Percentiles rank a stretch among this genome's conserved stretches.
phyloP scores from a whole-genome alignment of 2,113 vertebrate species.

The Acanthisitta chloris region DNA sequence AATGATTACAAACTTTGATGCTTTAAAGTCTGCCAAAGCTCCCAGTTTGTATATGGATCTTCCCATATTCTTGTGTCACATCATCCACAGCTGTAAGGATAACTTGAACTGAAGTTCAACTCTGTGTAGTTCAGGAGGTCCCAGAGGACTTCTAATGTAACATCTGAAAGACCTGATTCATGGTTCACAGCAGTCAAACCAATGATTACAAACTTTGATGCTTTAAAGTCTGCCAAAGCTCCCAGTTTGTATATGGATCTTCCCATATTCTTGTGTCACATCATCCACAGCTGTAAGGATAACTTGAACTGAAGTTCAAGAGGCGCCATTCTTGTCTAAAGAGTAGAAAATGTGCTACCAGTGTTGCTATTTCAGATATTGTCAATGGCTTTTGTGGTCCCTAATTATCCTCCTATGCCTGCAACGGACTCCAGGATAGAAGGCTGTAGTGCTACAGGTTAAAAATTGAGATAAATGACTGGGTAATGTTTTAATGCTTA shows the following conservation, averaged over 20 bases:
- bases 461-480: slow-evolving; percentile 7
- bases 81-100: background rate
- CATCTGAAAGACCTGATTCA: background rate
- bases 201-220: background rate
- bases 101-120: background rate
- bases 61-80: background rate
- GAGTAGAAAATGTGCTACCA: background rate
- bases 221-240: background rate
- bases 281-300: background rate
- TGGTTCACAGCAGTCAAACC: background rate
- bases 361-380: background rate
- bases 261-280: background rate
- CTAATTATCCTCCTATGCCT: background rate
- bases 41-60: background rate
- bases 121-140: no score
- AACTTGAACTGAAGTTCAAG: background rate
- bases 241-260: background rate
- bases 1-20: background rate
- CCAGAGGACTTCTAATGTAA: background rate
- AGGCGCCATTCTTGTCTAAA: background rate
- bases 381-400: background rate
- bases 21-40: background rate
- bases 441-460: background rate
- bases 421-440: background rate
- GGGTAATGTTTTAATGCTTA: background rate